phyloP scores from a whole-genome alignment of 1,140 invertebrate species.

The Aphaenogaster rudis region DNA sequence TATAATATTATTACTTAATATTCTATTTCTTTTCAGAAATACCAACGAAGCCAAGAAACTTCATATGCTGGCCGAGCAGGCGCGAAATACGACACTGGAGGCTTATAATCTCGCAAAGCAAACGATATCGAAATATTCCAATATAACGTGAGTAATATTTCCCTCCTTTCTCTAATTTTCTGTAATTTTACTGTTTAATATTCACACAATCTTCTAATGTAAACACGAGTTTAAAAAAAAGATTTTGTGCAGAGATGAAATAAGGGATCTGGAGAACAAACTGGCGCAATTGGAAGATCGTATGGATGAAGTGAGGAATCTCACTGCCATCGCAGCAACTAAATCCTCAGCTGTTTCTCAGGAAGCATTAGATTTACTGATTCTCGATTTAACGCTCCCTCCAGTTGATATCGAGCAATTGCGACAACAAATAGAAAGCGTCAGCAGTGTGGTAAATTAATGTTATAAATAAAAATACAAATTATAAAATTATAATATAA shows the following conservation, averaged over 20 bases:
- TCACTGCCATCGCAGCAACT: slow-evolving; percentile 91
- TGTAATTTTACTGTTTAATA: neutral
- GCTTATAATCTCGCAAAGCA: slow-evolving; percentile 94
- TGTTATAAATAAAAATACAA: slow-evolving; percentile 23
- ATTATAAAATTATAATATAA: slow-evolving; percentile 44
- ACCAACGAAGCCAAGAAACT: slow-evolving; percentile 93
- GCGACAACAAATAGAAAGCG: slow-evolving; percentile 89
- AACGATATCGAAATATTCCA: slow-evolving; percentile 93
- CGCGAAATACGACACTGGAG: slow-evolving; percentile 93
- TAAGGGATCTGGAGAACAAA: slow-evolving; percentile 89
- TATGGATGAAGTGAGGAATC: slow-evolving; percentile 88
- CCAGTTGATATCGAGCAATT: slow-evolving; percentile 91
- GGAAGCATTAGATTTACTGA: slow-evolving; percentile 92
- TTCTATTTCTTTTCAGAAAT: slow-evolving; percentile 85
- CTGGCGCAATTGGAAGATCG: slow-evolving; percentile 87
- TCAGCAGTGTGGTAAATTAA: slow-evolving; percentile 88
- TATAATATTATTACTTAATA: slow-evolving; percentile 25
- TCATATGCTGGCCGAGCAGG: slow-evolving; percentile 92
- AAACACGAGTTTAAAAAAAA: slow-evolving; percentile 40
- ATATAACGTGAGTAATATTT: slow-evolving; percentile 88
- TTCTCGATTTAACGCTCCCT: slow-evolving; percentile 92
- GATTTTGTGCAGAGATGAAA: slow-evolving; percentile 88
- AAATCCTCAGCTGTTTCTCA: slow-evolving; percentile 92
- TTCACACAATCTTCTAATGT: neutral
- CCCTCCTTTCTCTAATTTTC: neutral